Base-by-base conservation (phyloP, 64 coral and sea anemone genomes). In the Trachythela sp. region DNA sequence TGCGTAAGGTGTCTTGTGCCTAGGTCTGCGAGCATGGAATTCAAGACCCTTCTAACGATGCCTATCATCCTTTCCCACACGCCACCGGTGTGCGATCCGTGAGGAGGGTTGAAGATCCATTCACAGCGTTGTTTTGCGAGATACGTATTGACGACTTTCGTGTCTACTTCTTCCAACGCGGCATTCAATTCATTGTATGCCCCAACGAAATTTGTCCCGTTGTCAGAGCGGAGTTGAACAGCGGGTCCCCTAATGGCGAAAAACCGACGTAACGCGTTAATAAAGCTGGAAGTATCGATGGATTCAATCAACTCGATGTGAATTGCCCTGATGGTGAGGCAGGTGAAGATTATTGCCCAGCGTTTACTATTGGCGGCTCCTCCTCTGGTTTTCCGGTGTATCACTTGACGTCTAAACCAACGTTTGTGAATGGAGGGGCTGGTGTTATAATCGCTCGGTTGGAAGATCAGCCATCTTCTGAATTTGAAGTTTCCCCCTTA, bases 231-330 rank as follows among this genome's bases (percentile, higher is more conserved):
- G 29, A 92, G 43, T 48, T 92, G 86, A 6, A 68, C 29, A 11
- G 80, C 84, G 35, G 87, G 87, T 30, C 87, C 88, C 13, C 90
- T 83, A 27, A 89, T 22, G 13, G 90, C 88, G 31, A 91, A 48
- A 40, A 95, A 95, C 43, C 88, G 72, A 4, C 41, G 56, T 24
- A 95, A 89, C 24, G 91, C 91, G 40, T 95, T 95, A 24, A 92
- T 88, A 34, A 95, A 95, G 41, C 83, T 85, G 15, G 91, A 90
- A 14, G 85, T 91, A 31, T 95, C 91, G 48, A 95, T 90, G 7
- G 20, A 70, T 32, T 70, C 64, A n/a, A 70, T 70, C 64, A 70
- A 6, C 64, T 70, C 64, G 24, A 70, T 70, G 64, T 70, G 64
- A 32, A 70, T 70, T 22, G 64, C 64, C 24, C 64, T 70, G 64